Percentiles rank a stretch among this genome's conserved stretches.
phyloP scores from a whole-genome alignment of 2,888 invertebrate species.

The Cistogaster globosa region DNA sequence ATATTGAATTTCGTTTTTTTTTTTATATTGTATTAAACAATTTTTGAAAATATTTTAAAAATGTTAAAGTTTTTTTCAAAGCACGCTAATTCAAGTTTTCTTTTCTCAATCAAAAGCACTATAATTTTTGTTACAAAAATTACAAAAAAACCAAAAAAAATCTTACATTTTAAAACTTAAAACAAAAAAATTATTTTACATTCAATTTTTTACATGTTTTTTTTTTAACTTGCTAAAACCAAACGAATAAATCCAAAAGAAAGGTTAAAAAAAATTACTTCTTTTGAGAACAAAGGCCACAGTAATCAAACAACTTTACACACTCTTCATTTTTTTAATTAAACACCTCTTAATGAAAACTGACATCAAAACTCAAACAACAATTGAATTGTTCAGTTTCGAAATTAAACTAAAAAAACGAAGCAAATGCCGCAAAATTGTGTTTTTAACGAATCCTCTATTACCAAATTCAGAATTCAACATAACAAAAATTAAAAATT shows the following conservation, averaged over 20 bases:
- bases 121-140: conserved; percentile 63
- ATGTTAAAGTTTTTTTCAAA: conserved; percentile 69
- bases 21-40: conserved; percentile 64
- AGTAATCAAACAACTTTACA: conserved; percentile 12
- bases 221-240: conserved; percentile 35
- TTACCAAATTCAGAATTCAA: conserved; percentile 15
- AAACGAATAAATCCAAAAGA: not conserved
- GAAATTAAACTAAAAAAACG: conserved; percentile 34
- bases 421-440: conserved; percentile 68
- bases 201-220: conserved; percentile 30
- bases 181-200: conserved; percentile 31
- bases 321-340: conserved; percentile 8
- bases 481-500: conserved; percentile 27
- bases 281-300: conserved; percentile 4
- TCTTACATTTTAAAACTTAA: conserved; percentile 30
- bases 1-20: conserved; percentile 63
- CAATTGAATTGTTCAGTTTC: conserved; percentile 59
- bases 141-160: conserved; percentile 14
- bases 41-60: conserved; percentile 56
- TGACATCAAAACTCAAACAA: conserved; percentile 42
- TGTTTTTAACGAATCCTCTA: conserved; percentile 14
- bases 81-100: conserved; percentile 71
- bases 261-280: not conserved
- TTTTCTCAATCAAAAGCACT: conserved; percentile 68
- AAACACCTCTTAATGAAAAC: conserved; percentile 41